A percentile compares a stretch with the other conserved stretches of the same genome.
phyloP scores from a whole-genome alignment of 2,888 invertebrate species.

The Tetropium fuscum region DNA sequence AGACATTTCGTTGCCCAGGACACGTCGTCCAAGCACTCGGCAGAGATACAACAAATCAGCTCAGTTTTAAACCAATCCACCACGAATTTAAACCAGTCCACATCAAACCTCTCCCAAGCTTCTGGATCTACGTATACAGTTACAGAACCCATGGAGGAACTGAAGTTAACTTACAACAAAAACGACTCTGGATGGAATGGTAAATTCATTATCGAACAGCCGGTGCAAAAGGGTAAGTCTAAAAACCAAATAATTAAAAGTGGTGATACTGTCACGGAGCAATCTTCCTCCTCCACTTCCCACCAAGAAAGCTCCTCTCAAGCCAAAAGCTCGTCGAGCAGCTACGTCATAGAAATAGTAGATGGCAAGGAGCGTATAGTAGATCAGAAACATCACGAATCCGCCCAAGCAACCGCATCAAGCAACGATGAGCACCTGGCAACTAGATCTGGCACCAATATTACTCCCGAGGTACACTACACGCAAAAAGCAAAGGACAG shows the following conservation, averaged over 20 bases:
- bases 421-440: slow-evolving; percentile 68
- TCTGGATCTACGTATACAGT: slow-evolving; percentile 63
- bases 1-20: slow-evolving; percentile 60
- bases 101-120: slow-evolving; percentile 58
- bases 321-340: slow-evolving; percentile 73
- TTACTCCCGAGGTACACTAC: slow-evolving; percentile 70
- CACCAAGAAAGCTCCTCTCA: slow-evolving; percentile 70
- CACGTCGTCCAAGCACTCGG: slow-evolving; percentile 48
- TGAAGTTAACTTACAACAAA: slow-evolving; percentile 58
- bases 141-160: slow-evolving; percentile 63
- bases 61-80: slow-evolving; percentile 61
- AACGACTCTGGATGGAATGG: slow-evolving; percentile 68
- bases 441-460: slow-evolving; percentile 70
- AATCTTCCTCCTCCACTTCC: slow-evolving; percentile 60
- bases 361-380: slow-evolving; percentile 74
- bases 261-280: slow-evolving; percentile 48
- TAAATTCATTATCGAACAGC: slow-evolving; percentile 64
- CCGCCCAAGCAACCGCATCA: slow-evolving; percentile 55
- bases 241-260: slow-evolving; percentile 35
- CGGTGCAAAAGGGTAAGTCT: slow-evolving; percentile 43
- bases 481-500: slow-evolving; percentile 69
- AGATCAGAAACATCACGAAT: slow-evolving; percentile 72
- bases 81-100: slow-evolving; percentile 58
- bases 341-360: slow-evolving; percentile 75
- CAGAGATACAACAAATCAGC: slow-evolving; percentile 61